Evolutionary conservation across 2,797 vertebrate species (phyloP).

Genomic region (Botia almorhae): DNA sequence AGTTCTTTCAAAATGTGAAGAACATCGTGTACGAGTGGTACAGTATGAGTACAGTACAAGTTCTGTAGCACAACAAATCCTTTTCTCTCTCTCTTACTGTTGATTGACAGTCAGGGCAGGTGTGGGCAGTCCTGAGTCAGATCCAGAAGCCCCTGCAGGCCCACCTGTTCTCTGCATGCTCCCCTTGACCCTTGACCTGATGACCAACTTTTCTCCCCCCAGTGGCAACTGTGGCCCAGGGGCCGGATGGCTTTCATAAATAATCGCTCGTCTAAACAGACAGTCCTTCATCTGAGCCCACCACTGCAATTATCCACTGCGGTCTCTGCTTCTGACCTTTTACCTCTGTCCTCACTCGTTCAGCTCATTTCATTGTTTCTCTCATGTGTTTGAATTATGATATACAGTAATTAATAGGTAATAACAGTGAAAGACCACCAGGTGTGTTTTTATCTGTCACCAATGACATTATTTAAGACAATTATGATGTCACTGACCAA

Average conservation of each 20-base stretch:
- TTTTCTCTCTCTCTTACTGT: conserved; percentile 21
- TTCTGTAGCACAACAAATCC: background rate
- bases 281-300: conserved; percentile 61
- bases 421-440: conserved; percentile 23
- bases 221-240: conserved; percentile 65
- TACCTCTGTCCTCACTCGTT: conserved; percentile 55
- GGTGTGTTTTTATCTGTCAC: background rate
- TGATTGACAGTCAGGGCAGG: conserved; percentile 85
- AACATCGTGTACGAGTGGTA: background rate
- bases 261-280: conserved; percentile 67
- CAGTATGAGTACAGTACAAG: conserved; percentile 18
- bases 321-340: conserved; percentile 61
- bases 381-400: conserved; percentile 28
- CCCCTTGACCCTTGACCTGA: conserved; percentile 76
- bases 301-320: conserved; percentile 66
- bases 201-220: conserved; percentile 83
- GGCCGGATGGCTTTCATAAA: conserved; percentile 74
- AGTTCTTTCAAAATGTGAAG: background rate
- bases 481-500: conserved; percentile 1
- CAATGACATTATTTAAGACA: background rate
- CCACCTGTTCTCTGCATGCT: conserved; percentile 79
- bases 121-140: conserved; percentile 70
- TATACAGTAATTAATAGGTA: conserved; percentile 46
- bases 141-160: conserved; percentile 58
- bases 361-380: conserved; percentile 36